Conservation (phyloP, 2,113 vertebrate species). For the Chaenocephalus aceratus region DNA sequence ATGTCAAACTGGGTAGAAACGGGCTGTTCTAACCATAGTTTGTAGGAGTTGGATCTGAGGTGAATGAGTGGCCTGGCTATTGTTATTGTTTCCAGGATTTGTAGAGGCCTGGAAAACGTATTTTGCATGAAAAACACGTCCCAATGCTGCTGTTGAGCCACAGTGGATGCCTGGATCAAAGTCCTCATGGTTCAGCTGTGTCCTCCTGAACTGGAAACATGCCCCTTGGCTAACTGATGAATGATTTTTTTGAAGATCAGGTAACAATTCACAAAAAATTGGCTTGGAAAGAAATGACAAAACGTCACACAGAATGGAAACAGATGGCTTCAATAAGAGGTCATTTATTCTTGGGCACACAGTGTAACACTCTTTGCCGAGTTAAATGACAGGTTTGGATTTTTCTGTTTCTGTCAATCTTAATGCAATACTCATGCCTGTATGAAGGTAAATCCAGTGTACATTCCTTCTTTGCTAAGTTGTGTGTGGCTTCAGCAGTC, state of each 20-base stretch:
- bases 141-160: constrained; percentile 34
- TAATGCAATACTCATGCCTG: background rate
- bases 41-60: constrained; percentile 3
- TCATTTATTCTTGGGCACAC: background rate
- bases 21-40: constrained; percentile 21
- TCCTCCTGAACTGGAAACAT: constrained; percentile 36
- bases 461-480: background rate
- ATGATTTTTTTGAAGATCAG: constrained; percentile 8
- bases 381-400: background rate
- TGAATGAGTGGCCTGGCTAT: constrained; percentile 56
- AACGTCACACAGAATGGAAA: constrained; percentile 11
- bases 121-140: constrained; percentile 57
- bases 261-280: constrained; percentile 9
- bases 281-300: background rate
- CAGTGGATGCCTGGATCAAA: constrained; percentile 36
- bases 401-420: background rate
- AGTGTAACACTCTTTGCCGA: background rate
- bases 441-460: background rate
- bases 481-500: background rate
- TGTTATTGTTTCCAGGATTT: constrained; percentile 69
- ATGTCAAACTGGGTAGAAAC: constrained; percentile 41
- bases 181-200: constrained; percentile 12
- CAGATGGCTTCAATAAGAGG: background rate
- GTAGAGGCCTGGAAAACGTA: constrained; percentile 49
- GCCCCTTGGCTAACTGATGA: constrained; percentile 3